Evolutionary conservation across 2,113 vertebrate species (phyloP), one percentile per base, ranked within the genome.

Genomic region (Urocitellus parryii): DNA sequence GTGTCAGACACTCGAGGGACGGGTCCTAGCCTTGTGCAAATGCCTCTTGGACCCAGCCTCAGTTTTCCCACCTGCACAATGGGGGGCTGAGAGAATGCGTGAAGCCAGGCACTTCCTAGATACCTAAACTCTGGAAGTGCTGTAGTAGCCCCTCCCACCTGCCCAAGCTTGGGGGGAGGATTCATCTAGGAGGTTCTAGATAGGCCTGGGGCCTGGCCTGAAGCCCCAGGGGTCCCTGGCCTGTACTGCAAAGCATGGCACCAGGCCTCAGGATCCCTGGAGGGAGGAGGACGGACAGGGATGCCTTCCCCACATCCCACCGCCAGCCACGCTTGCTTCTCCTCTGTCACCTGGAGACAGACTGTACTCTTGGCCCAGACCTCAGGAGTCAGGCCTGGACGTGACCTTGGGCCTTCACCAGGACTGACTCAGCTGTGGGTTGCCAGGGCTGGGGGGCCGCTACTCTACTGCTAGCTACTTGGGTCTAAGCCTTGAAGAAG

Each of bases 71-170:
- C n/a, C 53, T 61, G 4, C 0, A 27, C 27, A 27, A 0, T 0
- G 7, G 79, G 48, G 0, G 22, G 39, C 5, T 34, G 78, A 16
- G 14, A 25, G 39, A 10, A 10, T 4, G 14, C 11, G 2, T 1
- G 16, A 3, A 7, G 70, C 13, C 70, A 78, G n/a, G 45, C 18
- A 0, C 10, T 22, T 8, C 4, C 7, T 32, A 27, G 9, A 32
- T 17, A 18, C 27, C 3, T 27, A 0, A 1, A 1, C 1, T 0
- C 34, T 0, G 25, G 45, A 37, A 56, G 56, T 5, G 1, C 11
- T 2, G 2, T 12, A 0, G 18, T 2, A 3, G 9, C 34, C 39
- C 10, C 42, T 45, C 22, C 22, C 0, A 2, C 25, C 61, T 3
- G 1, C 10, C 8, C 5, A 0, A 24, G 72, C 51, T 27, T 11